Evolutionary conservation across 2,797 vertebrate genomes (phyloP).

Genomic region (Loris lydekkerianus): DNA sequence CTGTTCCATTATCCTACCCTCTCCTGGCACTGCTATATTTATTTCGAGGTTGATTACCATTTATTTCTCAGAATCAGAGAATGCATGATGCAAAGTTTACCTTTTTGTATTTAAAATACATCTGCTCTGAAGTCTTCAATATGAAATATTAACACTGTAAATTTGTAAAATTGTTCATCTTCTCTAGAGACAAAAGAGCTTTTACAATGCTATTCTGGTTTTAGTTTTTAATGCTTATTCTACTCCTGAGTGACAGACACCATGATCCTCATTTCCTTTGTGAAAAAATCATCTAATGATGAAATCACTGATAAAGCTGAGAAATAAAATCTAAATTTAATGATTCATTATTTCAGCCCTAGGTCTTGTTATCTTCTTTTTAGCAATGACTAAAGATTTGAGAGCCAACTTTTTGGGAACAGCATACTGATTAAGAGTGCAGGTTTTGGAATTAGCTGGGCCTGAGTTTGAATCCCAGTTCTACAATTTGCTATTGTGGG

Average conservation of each 20-base stretch:
- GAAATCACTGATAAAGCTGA: constrained; percentile 1
- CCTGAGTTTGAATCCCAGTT: constrained; percentile 34
- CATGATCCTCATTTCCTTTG: background rate
- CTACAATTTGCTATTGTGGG: background rate
- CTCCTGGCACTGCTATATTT: constrained; percentile 25
- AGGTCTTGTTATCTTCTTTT: constrained; percentile 48
- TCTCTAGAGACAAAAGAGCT: constrained; percentile 41
- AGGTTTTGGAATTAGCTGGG: constrained; percentile 42
- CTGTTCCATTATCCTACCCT: background rate
- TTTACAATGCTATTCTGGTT: constrained; percentile 45
- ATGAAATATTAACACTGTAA: constrained; percentile 58
- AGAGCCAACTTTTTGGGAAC: constrained; percentile 45
- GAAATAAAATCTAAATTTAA: constrained; percentile 56
- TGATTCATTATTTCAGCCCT: background rate
- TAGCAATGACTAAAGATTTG: constrained; percentile 48
- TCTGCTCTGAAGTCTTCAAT: constrained; percentile 42
- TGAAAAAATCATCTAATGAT: constrained; percentile 19
- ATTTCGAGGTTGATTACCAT: constrained; percentile 57
- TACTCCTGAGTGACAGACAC: background rate
- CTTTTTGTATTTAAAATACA: constrained; percentile 60
- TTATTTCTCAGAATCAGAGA: constrained; percentile 60
- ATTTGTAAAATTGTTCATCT: constrained; percentile 7
- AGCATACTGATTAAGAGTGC: background rate
- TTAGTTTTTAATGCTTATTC: constrained; percentile 52
- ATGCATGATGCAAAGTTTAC: constrained; percentile 6